phyloP scores from a whole-genome alignment of 2,113 vertebrate species.

The Platichthys flesus region DNA sequence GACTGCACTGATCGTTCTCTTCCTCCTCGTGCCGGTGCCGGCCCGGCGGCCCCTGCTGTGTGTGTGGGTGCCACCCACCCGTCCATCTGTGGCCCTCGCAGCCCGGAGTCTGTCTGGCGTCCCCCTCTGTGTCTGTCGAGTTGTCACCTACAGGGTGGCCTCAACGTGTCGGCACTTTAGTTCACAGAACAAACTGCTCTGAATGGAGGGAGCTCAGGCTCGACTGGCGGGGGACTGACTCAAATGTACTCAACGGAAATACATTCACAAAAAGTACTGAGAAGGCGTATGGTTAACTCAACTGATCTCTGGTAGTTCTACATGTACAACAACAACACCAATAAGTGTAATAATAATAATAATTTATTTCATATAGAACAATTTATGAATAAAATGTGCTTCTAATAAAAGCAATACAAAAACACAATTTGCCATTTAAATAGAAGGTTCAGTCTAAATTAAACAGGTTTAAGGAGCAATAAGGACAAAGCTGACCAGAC shows the following conservation, averaged over 20 bases:
- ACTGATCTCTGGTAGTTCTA: too few species aligned
- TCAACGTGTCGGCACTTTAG: constrained; percentile 10
- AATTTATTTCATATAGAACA: too few species aligned
- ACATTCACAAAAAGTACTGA: not conserved
- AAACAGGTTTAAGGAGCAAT: too few species aligned
- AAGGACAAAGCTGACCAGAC: too few species aligned
- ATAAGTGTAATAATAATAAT: too few species aligned
- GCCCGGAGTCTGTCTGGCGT: constrained; percentile 77
- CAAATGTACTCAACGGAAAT: not conserved
- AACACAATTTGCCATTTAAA: too few species aligned
- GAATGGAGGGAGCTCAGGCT: constrained; percentile 2
- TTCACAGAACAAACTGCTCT: not conserved
- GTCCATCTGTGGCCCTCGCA: constrained; percentile 76
- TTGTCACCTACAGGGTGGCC: constrained; percentile 69
- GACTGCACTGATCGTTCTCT: constrained; percentile 12
- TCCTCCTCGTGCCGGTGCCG: constrained; percentile 45
- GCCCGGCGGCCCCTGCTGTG: constrained; percentile 36
- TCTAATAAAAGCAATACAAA: too few species aligned
- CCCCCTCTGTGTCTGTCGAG: constrained; percentile 77
- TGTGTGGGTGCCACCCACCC: constrained; percentile 76
- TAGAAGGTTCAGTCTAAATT: too few species aligned
- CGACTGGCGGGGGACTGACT: not conserved
- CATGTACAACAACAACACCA: too few species aligned
- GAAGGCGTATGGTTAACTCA: too few species aligned
- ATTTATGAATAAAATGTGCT: too few species aligned